Conservation (phyloP, 1,140 invertebrate genomes). For the Pseudoatta argentina region DNA sequence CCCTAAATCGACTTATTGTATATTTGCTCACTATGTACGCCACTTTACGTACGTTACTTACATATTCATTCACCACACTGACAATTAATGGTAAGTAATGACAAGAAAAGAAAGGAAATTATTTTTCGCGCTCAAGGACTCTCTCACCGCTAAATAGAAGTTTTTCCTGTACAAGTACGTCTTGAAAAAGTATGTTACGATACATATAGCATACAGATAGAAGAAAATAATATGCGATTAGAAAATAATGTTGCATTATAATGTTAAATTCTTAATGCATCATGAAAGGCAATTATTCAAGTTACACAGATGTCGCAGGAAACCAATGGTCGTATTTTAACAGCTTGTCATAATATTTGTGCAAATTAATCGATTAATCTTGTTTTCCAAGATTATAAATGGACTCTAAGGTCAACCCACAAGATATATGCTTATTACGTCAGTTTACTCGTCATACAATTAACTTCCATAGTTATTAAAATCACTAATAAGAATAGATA, state of each 20-base stretch:
- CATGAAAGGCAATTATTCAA: background rate
- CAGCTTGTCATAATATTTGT: constrained; percentile 3
- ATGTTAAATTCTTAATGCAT: background rate
- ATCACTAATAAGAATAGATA: background rate
- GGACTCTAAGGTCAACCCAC: background rate
- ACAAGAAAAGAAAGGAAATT: constrained; percentile 26
- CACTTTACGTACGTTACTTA: constrained; percentile 37
- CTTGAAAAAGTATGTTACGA: background rate
- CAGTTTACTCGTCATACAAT: background rate
- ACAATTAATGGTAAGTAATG: constrained; percentile 8
- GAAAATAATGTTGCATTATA: constrained; percentile 6
- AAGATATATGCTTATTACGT: background rate
- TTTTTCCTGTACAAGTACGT: background rate
- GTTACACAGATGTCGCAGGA: too few species aligned
- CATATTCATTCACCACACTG: background rate
- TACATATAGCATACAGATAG: background rate
- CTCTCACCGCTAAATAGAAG: constrained; percentile 1
- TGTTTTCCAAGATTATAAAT: background rate
- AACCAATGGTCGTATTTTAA: background rate
- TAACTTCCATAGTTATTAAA: background rate
- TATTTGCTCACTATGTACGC: background rate
- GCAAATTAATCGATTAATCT: background rate
- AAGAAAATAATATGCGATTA: background rate
- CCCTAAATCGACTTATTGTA: background rate
- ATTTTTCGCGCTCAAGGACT: constrained; percentile 35